These are phyloP conservation scores for Leuciscus idus DNA, from an alignment of 2,113 vertebrate genomes.

Conservation along the genomic window DNA sequence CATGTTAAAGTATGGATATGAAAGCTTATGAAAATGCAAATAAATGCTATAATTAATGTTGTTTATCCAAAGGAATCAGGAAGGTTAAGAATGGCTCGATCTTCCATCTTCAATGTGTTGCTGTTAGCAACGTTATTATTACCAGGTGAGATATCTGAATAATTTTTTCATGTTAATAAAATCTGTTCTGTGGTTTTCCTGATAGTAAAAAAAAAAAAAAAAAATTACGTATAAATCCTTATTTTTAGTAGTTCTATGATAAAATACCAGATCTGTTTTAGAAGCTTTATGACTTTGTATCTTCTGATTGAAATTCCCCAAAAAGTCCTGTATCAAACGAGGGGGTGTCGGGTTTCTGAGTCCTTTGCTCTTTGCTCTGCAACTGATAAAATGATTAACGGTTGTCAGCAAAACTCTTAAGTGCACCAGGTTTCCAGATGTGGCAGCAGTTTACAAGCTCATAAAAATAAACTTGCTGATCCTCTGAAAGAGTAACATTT, in stretches of 20 bases:
- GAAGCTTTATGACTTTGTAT: not conserved
- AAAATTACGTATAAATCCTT: not conserved
- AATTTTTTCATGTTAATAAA: not conserved
- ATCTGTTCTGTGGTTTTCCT: not conserved
- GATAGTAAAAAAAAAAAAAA: not conserved
- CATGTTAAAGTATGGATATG: not conserved
- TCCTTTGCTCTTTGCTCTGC: conserved; percentile 50
- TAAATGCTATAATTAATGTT: not conserved
- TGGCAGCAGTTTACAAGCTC: conserved; percentile 65
- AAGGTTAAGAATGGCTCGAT: conserved; percentile 68
- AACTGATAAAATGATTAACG: conserved; percentile 65
- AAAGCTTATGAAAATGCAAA: not conserved
- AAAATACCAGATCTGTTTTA: not conserved
- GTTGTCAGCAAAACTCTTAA: conserved; percentile 70
- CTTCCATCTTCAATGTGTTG: conserved; percentile 58
- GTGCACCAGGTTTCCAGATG: conserved; percentile 70
- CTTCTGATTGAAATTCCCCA: not conserved
- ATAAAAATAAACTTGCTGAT: conserved; percentile 63
- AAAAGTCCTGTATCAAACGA: not conserved
- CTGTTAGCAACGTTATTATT: conserved; percentile 69
- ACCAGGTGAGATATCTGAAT: conserved; percentile 70
- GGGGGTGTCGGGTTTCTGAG: not conserved
- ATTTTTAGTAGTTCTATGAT: not conserved
- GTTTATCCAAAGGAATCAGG: conserved; percentile 43
- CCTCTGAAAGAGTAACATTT: conserved; percentile 63